A percentile compares a stretch with the other conserved stretches of the same genome.
phyloP scores from a whole-genome alignment of 2,113 vertebrate species.

The Saimiri boliviensis region DNA sequence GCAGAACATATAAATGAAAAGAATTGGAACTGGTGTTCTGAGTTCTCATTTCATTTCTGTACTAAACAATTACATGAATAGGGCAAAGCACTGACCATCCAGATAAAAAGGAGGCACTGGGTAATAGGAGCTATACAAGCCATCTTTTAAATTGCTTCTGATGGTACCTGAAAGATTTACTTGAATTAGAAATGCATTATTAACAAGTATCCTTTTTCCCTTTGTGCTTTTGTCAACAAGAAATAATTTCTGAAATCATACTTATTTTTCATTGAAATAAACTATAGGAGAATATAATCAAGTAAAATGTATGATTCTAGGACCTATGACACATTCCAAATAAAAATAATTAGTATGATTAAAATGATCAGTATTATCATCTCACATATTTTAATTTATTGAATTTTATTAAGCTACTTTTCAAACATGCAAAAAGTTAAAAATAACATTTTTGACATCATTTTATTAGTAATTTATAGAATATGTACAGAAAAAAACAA shows the following conservation, averaged over 20 bases:
- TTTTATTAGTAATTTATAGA: too few species aligned
- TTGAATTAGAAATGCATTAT: not conserved
- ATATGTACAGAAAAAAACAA: too few species aligned
- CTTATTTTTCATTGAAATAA: not conserved
- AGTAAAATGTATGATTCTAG: not conserved
- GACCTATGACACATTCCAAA: not conserved
- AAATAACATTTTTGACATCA: not conserved
- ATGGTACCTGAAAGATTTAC: not conserved
- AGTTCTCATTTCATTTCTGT: not conserved
- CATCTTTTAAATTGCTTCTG: not conserved
- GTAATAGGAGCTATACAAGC: not conserved
- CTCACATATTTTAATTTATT: not conserved
- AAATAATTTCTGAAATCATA: not conserved
- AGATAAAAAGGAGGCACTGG: not conserved
- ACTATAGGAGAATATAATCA: not conserved
- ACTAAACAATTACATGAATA: not conserved
- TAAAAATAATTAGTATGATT: not conserved
- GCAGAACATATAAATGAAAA: not conserved
- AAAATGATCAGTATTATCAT: not conserved
- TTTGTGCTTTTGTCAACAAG: not conserved
- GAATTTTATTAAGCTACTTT: slow-evolving; percentile 24
- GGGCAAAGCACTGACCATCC: not conserved
- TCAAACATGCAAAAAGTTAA: not conserved
- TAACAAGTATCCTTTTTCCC: not conserved
- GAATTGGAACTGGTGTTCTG: not conserved